A percentile compares a stretch with the other conserved stretches of the same genome.
Evolutionary conservation across 2,888 invertebrate genomes (phyloP).

Genomic region (Diadromus collaris): DNA sequence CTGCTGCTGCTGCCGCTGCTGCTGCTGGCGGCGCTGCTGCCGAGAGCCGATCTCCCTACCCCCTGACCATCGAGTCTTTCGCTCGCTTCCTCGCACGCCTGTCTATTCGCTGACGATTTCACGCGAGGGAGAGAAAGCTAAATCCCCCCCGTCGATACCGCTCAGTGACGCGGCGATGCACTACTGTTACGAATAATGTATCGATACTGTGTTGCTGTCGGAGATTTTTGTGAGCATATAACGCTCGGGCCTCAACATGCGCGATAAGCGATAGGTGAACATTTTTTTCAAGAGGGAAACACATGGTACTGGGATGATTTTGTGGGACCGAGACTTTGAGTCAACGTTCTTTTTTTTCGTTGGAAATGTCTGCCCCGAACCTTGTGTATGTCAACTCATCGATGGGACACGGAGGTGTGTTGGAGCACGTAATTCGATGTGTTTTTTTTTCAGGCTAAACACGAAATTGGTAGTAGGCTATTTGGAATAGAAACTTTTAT

Average conservation of each 20-base stretch:
- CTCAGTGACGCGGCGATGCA: slow-evolving; percentile 22
- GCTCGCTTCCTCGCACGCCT: slow-evolving; percentile 39
- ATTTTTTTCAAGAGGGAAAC: background rate
- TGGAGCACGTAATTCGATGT: too few species aligned
- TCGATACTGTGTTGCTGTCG: slow-evolving; percentile 18
- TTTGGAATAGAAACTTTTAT: too few species aligned
- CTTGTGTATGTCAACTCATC: too few species aligned
- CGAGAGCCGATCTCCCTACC: slow-evolving; percentile 22
- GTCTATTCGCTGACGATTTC: slow-evolving; percentile 48
- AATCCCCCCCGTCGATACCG: slow-evolving; percentile 28
- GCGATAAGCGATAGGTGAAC: background rate
- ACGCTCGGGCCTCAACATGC: background rate
- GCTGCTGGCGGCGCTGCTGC: background rate
- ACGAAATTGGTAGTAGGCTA: too few species aligned
- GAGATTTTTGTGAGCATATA: slow-evolving; percentile 4
- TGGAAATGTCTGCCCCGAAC: background rate
- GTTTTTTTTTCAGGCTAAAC: too few species aligned
- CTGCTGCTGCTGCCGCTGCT: slow-evolving; percentile 20
- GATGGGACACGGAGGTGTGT: too few species aligned
- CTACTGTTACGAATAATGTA: slow-evolving; percentile 49
- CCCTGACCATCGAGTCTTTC: slow-evolving; percentile 40
- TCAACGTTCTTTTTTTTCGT: background rate
- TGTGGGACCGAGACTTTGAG: background rate
- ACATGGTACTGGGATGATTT: background rate
- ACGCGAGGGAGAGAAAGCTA: slow-evolving; percentile 53